phyloP scores from a whole-genome alignment of 2,797 vertebrate species.

The Diceros bicornis region DNA sequence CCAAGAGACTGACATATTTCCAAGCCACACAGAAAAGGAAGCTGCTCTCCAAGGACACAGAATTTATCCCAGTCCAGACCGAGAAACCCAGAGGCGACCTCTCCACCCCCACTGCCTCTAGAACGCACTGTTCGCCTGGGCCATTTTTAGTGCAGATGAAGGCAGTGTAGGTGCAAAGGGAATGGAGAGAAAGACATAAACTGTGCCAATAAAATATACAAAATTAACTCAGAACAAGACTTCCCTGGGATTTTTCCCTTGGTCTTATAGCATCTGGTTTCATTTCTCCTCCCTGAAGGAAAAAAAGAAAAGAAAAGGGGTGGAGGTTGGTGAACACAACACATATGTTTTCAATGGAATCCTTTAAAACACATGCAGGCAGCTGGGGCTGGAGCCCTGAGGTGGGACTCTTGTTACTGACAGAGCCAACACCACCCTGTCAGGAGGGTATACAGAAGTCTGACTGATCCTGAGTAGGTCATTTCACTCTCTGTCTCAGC shows the following conservation, averaged over 20 bases:
- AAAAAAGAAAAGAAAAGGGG: neutral
- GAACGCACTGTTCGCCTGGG: neutral
- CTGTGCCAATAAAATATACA: conserved; percentile 46
- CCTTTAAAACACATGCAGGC: neutral
- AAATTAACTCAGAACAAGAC: conserved; percentile 62
- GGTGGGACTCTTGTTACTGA: neutral
- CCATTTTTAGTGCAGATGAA: conserved; percentile 21
- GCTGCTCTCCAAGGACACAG: neutral
- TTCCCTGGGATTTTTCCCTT: conserved; percentile 22
- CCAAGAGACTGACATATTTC: conserved; percentile 64
- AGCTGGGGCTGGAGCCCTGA: neutral
- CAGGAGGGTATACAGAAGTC: neutral
- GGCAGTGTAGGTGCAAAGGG: neutral
- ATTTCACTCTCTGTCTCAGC: neutral
- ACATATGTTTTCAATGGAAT: conserved; percentile 63
- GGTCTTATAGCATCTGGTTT: conserved; percentile 56
- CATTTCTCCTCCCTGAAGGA: conserved; percentile 43
- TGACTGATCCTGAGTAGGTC: neutral
- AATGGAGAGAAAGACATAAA: conserved; percentile 24
- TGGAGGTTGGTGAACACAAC: neutral
- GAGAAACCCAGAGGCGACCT: neutral
- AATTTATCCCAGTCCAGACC: conserved; percentile 24
- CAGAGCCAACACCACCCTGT: neutral
- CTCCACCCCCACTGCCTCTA: neutral
- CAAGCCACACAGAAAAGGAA: conserved; percentile 60